phyloP scores from a whole-genome alignment of 1,140 invertebrate species.

The Teleogryllus occipitalis region DNA sequence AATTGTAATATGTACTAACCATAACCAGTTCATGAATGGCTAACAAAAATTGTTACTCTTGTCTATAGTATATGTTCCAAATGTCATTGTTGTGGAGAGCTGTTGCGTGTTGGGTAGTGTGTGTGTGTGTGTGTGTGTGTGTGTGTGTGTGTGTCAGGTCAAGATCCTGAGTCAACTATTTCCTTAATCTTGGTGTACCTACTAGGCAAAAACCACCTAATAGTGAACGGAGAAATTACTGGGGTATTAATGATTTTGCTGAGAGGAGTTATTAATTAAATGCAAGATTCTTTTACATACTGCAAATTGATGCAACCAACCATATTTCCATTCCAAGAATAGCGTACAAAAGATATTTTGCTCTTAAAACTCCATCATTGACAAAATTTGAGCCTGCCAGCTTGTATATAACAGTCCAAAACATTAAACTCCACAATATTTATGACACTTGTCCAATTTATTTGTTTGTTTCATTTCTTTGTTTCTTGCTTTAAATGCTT shows the following conservation, averaged over 20 bases:
- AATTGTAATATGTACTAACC: no score
- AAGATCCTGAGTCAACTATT: background rate
- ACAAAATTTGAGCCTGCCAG: background rate
- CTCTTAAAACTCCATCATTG: background rate
- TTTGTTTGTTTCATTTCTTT: background rate
- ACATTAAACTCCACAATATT: no score
- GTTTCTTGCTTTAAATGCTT: background rate
- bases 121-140: no score
- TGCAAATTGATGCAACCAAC: background rate
- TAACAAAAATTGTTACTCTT: constrained; percentile 27
- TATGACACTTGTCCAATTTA: no score
- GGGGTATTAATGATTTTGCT: background rate
- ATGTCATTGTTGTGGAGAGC: background rate
- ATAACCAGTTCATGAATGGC: no score
- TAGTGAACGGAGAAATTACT: background rate
- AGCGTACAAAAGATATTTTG: background rate
- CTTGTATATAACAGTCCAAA: background rate
- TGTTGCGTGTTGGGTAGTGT: no score
- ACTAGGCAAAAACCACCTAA: background rate
- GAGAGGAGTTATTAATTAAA: background rate
- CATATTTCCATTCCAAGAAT: no score
- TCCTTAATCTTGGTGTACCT: background rate
- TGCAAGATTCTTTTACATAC: background rate
- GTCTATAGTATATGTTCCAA: constrained; percentile 24
- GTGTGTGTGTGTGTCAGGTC: no score